Evolutionary conservation across 2,797 vertebrate genomes (phyloP), one percentile per base, ranked within the genome.

Genomic region (Capromys pilorides): DNA sequence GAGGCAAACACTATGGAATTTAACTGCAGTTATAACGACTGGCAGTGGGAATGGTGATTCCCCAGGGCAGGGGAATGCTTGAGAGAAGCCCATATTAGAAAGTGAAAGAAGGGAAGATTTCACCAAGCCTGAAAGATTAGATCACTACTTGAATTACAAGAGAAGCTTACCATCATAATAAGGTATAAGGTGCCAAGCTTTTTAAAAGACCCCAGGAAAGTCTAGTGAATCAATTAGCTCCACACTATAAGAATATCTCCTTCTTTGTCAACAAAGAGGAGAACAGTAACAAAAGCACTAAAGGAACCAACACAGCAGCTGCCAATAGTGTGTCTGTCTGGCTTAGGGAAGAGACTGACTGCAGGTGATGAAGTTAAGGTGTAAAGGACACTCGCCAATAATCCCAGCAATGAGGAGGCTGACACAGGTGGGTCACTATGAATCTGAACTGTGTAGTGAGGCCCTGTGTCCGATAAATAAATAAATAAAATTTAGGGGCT

Each of bases 251-350:
- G 96, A 95, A 92, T 92, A 64, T 73, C 75, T 88, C 71, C 82
- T 95, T 81, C 59, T 96, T 93, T 94, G 94, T 95, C 88, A 94
- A 93, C 96, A 88, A 88, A 96, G 95, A 97, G 92, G 97, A 96
- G 92, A 92, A 94, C 61, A 91, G 94, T 80, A 94, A 93, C 93
- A 96, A 96, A 95, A 28, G 26, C 41, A 8, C 5, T 1, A 33
- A 61, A 87, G 86, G 80, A 94, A 57, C 86, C 0, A 4, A 62
- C 67, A n/a, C 6, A 45, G 86, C 28, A 16, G 80, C 92, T 95
- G 94, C 92, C 94, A 91, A 80, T 94, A 85, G 82, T 39, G n/a
- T 31, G 86, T 77, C 92, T 57, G 66, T 84, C 86, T 87, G 73
- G 84, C 78, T 94, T 84, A 78, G 0, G 6, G 86, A 87, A 94